phyloP scores from a whole-genome alignment of 2,888 invertebrate species.

The Amiota mariae region DNA sequence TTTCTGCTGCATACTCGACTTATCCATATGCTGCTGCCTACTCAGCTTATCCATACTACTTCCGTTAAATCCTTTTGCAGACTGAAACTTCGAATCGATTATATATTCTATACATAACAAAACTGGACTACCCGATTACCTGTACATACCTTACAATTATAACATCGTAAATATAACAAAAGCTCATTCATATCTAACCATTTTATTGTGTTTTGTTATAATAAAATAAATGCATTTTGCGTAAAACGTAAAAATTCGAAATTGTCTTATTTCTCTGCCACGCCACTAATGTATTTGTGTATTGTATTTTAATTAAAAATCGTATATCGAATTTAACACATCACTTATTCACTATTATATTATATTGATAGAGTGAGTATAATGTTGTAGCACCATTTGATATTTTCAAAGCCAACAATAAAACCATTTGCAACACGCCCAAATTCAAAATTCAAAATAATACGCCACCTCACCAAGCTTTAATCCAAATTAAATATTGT shows the following conservation, averaged over 20 bases:
- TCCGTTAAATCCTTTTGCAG: conserved; percentile 57
- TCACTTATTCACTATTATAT: conserved; percentile 20
- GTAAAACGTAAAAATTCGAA: conserved; percentile 51
- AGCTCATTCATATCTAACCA: neutral
- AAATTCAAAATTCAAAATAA: conserved; percentile 52
- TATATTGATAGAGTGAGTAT: neutral
- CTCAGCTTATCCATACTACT: conserved; percentile 58
- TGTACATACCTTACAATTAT: neutral
- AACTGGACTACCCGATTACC: neutral
- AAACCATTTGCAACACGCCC: conserved; percentile 8
- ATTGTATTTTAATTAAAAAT: conserved; percentile 55
- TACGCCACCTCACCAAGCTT: conserved; percentile 44
- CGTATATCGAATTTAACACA: conserved; percentile 47
- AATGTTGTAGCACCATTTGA: neutral
- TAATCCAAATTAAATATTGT: conserved; percentile 33
- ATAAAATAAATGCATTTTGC: conserved; percentile 60
- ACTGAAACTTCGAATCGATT: too few relatives aligned
- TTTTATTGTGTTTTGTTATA: conserved; percentile 2
- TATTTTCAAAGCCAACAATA: conserved; percentile 38
- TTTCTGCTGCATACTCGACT: conserved; percentile 68
- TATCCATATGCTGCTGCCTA: conserved; percentile 72
- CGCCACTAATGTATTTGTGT: neutral
- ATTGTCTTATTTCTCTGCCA: neutral
- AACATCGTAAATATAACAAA: too few relatives aligned
- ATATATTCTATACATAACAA: neutral